phyloP scores from a whole-genome alignment of 2,888 invertebrate species.

The Netelia virgata region DNA sequence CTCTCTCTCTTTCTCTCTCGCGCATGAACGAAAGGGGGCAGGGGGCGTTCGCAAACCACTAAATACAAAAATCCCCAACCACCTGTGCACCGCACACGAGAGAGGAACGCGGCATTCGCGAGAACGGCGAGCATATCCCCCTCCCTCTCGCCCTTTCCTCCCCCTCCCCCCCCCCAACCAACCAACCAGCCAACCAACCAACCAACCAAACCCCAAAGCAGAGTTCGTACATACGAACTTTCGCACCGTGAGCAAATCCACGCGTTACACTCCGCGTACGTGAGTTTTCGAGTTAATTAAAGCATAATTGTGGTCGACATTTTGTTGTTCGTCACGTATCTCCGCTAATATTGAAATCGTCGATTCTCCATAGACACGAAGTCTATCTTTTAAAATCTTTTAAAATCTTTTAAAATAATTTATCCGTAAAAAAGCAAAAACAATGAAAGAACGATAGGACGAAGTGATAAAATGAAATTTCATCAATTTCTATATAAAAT shows the following conservation, averaged over 20 bases:
- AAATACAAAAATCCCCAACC: constrained; percentile 85
- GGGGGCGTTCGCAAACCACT: constrained; percentile 79
- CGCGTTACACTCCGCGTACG: constrained; percentile 35
- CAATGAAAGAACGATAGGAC: neutral
- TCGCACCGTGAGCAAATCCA: constrained; percentile 43
- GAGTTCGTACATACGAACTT: constrained; percentile 28
- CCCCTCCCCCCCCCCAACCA: no score
- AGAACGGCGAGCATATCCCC: constrained; percentile 24
- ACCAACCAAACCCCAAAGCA: neutral
- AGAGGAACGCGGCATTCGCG: neutral
- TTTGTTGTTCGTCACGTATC: constrained; percentile 79
- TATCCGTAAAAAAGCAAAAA: neutral
- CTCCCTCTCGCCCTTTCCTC: constrained; percentile 17
- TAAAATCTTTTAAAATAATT: neutral
- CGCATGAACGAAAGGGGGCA: neutral
- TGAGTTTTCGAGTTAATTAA: constrained; percentile 83
- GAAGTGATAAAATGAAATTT: neutral
- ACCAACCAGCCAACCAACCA: neutral
- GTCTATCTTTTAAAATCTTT: no score
- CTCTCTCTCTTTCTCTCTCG: neutral
- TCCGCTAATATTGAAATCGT: neutral
- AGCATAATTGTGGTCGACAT: constrained; percentile 84
- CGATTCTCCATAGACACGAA: constrained; percentile 61
- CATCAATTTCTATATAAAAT: neutral
- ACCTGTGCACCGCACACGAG: constrained; percentile 81